Percentiles rank a stretch among this genome's conserved stretches.
Evolutionary conservation across 1,140 invertebrate genomes (phyloP).

Genomic region (Wiebesia pumilae): DNA sequence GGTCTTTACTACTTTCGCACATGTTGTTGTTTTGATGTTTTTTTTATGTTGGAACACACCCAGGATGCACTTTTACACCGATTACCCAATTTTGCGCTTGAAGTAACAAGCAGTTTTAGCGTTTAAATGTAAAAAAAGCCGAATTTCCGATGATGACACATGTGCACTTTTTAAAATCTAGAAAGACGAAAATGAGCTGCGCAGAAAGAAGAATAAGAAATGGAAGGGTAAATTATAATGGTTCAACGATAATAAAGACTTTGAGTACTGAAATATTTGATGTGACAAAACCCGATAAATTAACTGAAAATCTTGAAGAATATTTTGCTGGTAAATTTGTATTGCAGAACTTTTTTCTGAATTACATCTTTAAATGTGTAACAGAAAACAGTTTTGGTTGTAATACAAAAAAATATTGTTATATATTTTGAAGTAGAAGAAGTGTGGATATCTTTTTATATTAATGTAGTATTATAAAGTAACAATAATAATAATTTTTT

Average conservation of each 20-base stretch:
- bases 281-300: neutral
- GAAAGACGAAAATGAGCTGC: conserved; percentile 6
- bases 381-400: too few relatives aligned
- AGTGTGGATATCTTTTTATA: too few relatives aligned
- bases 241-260: neutral
- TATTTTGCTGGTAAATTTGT: too few relatives aligned
- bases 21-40: neutral
- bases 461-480: too few relatives aligned
- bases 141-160: conserved; percentile 36
- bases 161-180: conserved; percentile 14
- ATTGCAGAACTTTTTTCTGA: too few relatives aligned
- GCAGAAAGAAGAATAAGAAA: neutral
- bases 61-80: conserved; percentile 46
- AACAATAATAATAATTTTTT: too few relatives aligned
- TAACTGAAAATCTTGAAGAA: too few relatives aligned
- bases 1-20: neutral
- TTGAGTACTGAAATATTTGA: neutral
- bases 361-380: too few relatives aligned
- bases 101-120: conserved; percentile 7
- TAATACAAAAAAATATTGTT: too few relatives aligned
- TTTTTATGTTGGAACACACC: neutral
- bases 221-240: neutral
- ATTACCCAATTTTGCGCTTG: conserved; percentile 48
- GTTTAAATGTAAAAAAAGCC: neutral
- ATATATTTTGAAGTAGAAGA: too few relatives aligned